Evolutionary conservation across 53 echinoderm and acorn worm genomes (phyloP), one percentile per base, ranked within the genome.

Genomic region (Holothuria leucospilota): DNA sequence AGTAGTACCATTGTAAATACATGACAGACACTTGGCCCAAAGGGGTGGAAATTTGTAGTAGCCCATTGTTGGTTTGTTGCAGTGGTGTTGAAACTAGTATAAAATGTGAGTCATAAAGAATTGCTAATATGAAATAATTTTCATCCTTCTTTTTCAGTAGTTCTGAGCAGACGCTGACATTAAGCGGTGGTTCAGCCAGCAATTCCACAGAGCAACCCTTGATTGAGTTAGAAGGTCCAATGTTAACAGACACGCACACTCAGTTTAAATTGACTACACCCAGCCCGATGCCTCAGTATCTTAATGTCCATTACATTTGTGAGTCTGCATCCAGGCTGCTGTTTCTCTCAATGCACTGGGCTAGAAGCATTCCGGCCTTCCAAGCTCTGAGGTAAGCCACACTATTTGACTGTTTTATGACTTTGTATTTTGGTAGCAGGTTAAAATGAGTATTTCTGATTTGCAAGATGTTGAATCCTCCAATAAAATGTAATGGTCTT

Each of bases 321-420:
- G 99, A 99, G 84, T 99, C 99, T 2, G 95, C 95, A 8, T 95
- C 95, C 4, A 77, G 95, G 59, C 90, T 95, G 5, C 91, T 99
- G 39, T 99, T 99, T 85, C 99, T 99, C 40, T 99, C 99, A 78
- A 99, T 99, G 99, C 99, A 99, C 89, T 99, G 99, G 99, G 95
- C 99, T 25, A 95, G 99, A 62, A 99, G 95, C 85, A 92, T 99
- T 85, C 99, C 93, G 11, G 95, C 99, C 67, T 99, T 99, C 67
- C 99, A 99, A 69, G 78, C 89, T 51, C 86, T 99, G 23, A 95
- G 95, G 99, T 99, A 77, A 86, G 91, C 51, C 46, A 46, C 46
- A 46, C 3, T 7, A 46, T 11, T 2, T 3, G 2, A 34, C 34
- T 34, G 8, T 46, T 46, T 46, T 46, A 11, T 46, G 46, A 46